Evolutionary conservation across 2,797 vertebrate genomes (phyloP), one percentile per base, ranked within the genome.

Genomic region (Strix occidentalis): DNA sequence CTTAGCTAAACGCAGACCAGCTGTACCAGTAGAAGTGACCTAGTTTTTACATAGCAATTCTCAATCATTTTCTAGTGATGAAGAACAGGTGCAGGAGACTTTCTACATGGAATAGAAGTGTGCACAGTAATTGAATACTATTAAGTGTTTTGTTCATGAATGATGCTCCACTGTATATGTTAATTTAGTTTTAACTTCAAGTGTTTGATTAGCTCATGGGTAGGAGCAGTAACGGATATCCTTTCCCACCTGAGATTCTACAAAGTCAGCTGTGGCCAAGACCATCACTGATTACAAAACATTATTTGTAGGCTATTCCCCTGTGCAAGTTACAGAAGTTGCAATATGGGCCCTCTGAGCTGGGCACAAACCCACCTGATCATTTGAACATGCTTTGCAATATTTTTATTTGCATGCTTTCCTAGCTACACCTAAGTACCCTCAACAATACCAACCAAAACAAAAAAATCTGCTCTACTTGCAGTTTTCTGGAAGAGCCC

Each of bases 391-490:
- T 95, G 88, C 96, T 97, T 90, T 95, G 94, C 96, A 85, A 70
- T 90, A 65, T 43, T 74, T 97, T 97, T 97, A 97, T 96, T 97
- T 56, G 45, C 61, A 69, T 81, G 76, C 60, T 94, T 89, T 80
- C 71, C 83, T 45, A 89, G 50, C 74, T 58, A 85, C 76, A 84
- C 72, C 51, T 77, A 11, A 20, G 10, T 50, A 51, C 46, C 77
- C 87, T 94, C 81, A 75, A 87, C 51, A 74, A 6, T 2, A 69
- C 21, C 63, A 69, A 21, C 45, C 43, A 41, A 26, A 75, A 63
- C 39, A n/a, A 69, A 33, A 54, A 57, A 33, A 6, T 9, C 91
- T 92, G 90, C 93, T 85, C 35, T 63, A 25, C 35, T 88, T 26
- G 94, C 90, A 93, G 90, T 43, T 82, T 82, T 50, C 41, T 33